Base-by-base conservation (phyloP, 1,140 invertebrate genomes). In the Caerostris darwini region DNA sequence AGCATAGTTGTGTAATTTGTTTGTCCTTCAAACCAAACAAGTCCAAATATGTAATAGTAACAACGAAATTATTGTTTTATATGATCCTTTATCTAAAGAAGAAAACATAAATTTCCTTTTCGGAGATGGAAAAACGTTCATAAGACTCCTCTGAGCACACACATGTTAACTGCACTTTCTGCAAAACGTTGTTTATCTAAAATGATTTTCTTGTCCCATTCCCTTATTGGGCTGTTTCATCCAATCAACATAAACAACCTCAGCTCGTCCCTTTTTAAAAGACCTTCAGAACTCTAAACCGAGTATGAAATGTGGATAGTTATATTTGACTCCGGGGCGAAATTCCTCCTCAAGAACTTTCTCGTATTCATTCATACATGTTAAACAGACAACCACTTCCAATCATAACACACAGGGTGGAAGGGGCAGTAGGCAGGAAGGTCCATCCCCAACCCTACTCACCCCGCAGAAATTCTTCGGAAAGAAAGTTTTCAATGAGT, bases 161-260 rank as follows among this genome's bases (percentile, higher is more conserved):
- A n/a, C n/a, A n/a, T n/a, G n/a, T n/a, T n/a, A n/a, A n/a, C n/a
- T n/a, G n/a, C n/a, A n/a, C n/a, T n/a, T n/a, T n/a, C n/a, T n/a
- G n/a, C n/a, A 34, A 53, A 77, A 53, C 34, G 69, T 53, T 77
- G 69, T 77, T 77, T 77, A 77, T 34, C 34, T 77, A n/a, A 77
- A 77, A 77, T 77, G 69, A 53, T 77, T 77, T 77, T 34, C 69
- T 77, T 77, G 69, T 77, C 34, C 3, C 2, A 4, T 12, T 10
- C 50, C 69, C 34, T 34, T 50, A 34, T 53, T 53, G n/a, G 69
- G 34, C 69, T 12, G 69, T 77, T 77, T 50, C 7, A 34, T 77
- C 69, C 19, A 17, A 77, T 77, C 69, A 77, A 77, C 69, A 77
- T 77, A 77, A 53, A 77, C 69, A 77, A 77, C 69, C 34, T 77